Percentiles rank a stretch among this genome's conserved stretches.
Evolutionary conservation across 2,888 invertebrate species (phyloP).

Genomic region (Panopea generosa): DNA sequence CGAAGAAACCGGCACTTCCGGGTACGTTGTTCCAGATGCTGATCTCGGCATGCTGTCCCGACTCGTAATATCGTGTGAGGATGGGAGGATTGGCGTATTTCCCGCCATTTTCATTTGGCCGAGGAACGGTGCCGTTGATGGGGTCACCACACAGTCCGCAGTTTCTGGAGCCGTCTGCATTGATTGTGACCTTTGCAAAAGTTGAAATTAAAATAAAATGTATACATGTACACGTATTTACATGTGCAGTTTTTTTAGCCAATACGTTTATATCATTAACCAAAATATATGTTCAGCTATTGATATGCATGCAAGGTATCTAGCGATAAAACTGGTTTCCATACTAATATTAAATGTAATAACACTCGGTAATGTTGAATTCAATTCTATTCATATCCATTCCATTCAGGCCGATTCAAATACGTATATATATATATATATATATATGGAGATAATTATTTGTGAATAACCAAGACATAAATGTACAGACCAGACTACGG

Average conservation of each 20-base stretch:
- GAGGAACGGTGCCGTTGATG: constrained; percentile 30
- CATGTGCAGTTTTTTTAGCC: background rate
- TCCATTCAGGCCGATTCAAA: no score
- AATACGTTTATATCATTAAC: background rate
- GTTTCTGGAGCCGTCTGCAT: constrained; percentile 53
- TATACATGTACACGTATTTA: background rate
- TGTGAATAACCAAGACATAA: no score
- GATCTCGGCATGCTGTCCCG: constrained; percentile 45
- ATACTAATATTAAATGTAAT: no score
- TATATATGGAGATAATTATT: no score
- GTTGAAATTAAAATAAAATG: background rate
- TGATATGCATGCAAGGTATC: no score
- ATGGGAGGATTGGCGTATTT: constrained; percentile 55
- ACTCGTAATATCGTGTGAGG: constrained; percentile 50
- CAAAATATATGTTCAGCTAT: background rate
- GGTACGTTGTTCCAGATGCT: constrained; percentile 57
- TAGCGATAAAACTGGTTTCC: no score
- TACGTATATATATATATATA: no score
- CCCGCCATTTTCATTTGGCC: constrained; percentile 62
- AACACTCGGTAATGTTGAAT: no score
- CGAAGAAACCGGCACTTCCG: constrained; percentile 49
- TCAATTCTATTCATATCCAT: no score
- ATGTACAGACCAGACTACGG: no score
- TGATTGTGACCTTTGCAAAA: constrained; percentile 37
- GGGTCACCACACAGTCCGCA: constrained; percentile 68